Conservation (phyloP, 2,797 vertebrate genomes). For the Artibeus jamaicensis region DNA sequence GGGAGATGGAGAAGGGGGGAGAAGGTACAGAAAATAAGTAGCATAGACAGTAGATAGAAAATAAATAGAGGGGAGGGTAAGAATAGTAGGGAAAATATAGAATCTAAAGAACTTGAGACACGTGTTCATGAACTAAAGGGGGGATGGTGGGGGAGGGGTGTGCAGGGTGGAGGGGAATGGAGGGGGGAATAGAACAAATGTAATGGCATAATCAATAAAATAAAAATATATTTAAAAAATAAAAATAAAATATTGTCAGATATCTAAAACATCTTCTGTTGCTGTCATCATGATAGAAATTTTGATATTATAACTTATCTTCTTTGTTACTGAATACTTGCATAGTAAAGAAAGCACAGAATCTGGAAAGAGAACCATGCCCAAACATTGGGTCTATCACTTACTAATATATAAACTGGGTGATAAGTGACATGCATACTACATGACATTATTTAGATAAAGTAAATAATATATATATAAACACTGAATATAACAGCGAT, state of each 20-base stretch:
- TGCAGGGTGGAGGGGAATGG: too few relatives aligned
- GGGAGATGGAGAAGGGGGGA: too few relatives aligned
- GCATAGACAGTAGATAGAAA: too few relatives aligned
- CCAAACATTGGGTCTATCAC: background rate
- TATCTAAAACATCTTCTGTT: background rate
- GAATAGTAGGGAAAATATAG: too few relatives aligned
- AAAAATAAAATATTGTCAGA: background rate
- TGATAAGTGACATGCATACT: background rate
- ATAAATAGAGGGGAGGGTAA: too few relatives aligned
- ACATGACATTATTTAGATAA: background rate
- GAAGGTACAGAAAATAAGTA: too few relatives aligned
- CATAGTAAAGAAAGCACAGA: background rate
- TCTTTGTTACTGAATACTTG: background rate
- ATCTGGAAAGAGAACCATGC: background rate
- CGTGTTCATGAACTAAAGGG: too few relatives aligned
- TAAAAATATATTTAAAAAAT: too few relatives aligned
- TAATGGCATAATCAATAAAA: too few relatives aligned
- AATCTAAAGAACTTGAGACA: too few relatives aligned
- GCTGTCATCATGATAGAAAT: background rate
- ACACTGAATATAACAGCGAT: background rate
- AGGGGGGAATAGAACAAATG: too few relatives aligned
- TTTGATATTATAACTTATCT: background rate
- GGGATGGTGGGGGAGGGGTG: too few relatives aligned
- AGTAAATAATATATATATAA: background rate
- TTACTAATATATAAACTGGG: background rate